These are phyloP conservation scores for Mellilla xanthometata DNA, from an alignment of 2,888 invertebrate genomes.

Conservation along the genomic window DNA sequence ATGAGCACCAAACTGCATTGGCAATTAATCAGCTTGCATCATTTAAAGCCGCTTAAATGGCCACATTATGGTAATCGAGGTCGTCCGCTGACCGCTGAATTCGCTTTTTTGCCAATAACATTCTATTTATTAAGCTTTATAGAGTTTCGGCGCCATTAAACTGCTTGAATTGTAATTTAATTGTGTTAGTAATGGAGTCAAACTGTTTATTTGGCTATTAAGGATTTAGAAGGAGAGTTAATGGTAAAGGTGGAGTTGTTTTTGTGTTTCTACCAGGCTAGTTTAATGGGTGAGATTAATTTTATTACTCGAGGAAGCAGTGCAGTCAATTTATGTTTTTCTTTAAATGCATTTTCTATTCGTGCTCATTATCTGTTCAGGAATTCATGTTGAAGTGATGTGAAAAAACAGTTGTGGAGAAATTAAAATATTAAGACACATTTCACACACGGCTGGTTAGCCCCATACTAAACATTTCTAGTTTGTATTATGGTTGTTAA, in stretches of 20 bases:
- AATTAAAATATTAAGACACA: too few species aligned
- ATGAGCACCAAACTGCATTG: constrained; percentile 12
- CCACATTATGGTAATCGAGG: constrained; percentile 27
- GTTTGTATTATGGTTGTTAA: too few species aligned
- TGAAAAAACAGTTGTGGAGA: too few species aligned
- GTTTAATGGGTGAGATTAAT: too few species aligned
- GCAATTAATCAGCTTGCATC: constrained; percentile 23
- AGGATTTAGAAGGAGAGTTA: constrained; percentile 4
- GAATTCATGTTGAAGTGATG: too few species aligned
- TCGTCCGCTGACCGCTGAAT: constrained; percentile 13
- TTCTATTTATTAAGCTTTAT: constrained; percentile 12
- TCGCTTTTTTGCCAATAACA: constrained; percentile 21
- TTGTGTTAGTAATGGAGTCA: constrained; percentile 6
- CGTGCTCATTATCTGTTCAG: too few species aligned
- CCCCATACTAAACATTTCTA: too few species aligned
- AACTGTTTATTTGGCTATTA: constrained; percentile 1
- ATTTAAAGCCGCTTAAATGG: constrained; percentile 25
- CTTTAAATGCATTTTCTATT: too few species aligned
- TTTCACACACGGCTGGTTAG: too few species aligned
- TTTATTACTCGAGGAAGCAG: too few species aligned
- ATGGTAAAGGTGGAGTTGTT: constrained; percentile 1
- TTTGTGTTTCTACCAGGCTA: background rate
- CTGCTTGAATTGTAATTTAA: constrained; percentile 7
- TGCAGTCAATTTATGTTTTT: too few species aligned
- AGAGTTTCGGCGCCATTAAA: constrained; percentile 9